These are phyloP conservation scores for Nannospalax galili DNA, from an alignment of 2,113 vertebrate genomes.

Conservation along the genomic window DNA sequence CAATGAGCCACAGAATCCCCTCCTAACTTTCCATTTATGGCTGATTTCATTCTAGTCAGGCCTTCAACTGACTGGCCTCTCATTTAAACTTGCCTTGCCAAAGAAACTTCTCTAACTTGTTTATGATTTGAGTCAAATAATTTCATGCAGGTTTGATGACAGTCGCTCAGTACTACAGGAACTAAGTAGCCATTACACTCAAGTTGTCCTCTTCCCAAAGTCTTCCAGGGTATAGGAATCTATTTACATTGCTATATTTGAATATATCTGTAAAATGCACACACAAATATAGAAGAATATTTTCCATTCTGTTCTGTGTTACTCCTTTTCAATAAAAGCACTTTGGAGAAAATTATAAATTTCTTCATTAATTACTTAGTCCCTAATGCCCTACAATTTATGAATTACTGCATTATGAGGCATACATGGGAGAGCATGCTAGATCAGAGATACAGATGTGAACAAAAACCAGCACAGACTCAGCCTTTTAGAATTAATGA, in stretches of 20 bases:
- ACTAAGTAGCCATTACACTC: neutral
- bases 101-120: slow-evolving; percentile 48
- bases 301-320: neutral
- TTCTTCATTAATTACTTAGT: neutral
- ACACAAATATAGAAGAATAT: neutral
- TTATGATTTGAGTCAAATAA: slow-evolving; percentile 39
- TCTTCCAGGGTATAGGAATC: neutral
- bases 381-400: neutral
- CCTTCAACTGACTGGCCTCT: neutral
- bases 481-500: neutral
- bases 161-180: too few species aligned
- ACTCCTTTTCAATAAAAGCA: neutral
- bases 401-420: neutral
- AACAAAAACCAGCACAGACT: neutral
- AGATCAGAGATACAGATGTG: neutral
- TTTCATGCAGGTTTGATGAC: neutral
- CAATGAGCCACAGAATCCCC: too few species aligned
- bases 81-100: neutral
- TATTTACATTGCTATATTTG: neutral
- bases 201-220: neutral
- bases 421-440: neutral
- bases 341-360: neutral
- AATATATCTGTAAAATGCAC: neutral
- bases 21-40: neutral
- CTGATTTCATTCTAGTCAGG: neutral